These are phyloP conservation scores for Arion vulgaris DNA, from an alignment of 1,140 invertebrate species.

Conservation along the genomic window DNA sequence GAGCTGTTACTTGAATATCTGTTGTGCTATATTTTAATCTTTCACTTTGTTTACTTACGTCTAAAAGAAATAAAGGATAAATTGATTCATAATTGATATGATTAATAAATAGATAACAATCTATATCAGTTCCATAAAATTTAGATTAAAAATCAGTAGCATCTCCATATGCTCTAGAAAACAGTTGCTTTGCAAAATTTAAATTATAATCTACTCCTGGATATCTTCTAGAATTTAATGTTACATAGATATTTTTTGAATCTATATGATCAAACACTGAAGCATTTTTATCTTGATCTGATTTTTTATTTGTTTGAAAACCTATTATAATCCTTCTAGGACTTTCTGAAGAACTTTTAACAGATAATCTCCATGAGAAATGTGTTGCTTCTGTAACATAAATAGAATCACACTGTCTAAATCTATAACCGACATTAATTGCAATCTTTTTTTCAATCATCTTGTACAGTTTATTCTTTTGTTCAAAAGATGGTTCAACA, in stretches of 20 bases:
- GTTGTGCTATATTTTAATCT: background rate
- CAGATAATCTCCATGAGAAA: background rate
- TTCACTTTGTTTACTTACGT: constrained; percentile 9
- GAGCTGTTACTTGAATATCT: background rate
- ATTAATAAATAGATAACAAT: background rate
- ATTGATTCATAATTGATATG: background rate
- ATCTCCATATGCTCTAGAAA: background rate
- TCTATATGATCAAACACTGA: background rate
- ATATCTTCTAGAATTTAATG: constrained; percentile 15
- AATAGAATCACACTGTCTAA: background rate
- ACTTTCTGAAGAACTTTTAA: background rate
- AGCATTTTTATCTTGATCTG: background rate
- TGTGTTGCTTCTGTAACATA: background rate
- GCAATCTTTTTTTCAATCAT: background rate
- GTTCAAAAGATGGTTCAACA: background rate
- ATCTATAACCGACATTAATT: background rate
- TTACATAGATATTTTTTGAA: background rate
- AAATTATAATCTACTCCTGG: background rate
- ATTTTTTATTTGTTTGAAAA: constrained; percentile 8
- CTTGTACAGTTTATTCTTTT: background rate
- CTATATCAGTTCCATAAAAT: background rate
- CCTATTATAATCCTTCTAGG: constrained; percentile 1
- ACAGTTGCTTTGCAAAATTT: background rate
- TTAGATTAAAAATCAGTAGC: background rate
- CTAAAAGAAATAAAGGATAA: background rate